These are phyloP conservation scores for Phrynosoma blainvillii DNA, from an alignment of 2,113 vertebrate genomes.

Conservation along the genomic window DNA sequence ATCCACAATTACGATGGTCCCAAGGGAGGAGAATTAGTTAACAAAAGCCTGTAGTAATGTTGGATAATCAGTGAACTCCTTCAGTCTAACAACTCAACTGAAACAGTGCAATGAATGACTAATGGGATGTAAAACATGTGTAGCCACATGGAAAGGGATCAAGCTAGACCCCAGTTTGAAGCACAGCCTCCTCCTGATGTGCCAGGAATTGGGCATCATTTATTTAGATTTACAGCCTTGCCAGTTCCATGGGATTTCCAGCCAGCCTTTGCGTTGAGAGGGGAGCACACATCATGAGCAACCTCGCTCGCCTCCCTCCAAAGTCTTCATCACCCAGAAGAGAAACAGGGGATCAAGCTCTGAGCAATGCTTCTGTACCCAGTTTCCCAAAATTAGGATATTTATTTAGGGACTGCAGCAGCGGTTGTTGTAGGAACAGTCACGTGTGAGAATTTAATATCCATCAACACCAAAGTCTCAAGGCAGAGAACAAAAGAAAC, in stretches of 20 bases:
- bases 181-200: constrained; percentile 10
- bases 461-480: not conserved
- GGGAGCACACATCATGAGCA: not conserved
- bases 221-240: not conserved
- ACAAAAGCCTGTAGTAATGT: constrained; percentile 21
- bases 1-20: constrained; percentile 37
- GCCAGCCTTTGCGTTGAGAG: not conserved
- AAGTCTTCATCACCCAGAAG: no score
- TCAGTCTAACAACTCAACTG: constrained; percentile 48
- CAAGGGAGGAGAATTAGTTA: constrained; percentile 45
- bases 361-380: not conserved
- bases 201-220: constrained; percentile 20
- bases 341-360: not conserved
- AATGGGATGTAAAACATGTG: constrained; percentile 62
- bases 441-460: not conserved
- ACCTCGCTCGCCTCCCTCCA: not conserved
- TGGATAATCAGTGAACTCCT: constrained; percentile 43
- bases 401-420: not conserved
- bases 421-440: not conserved
- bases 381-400: no score
- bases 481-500: not conserved
- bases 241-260: not conserved
- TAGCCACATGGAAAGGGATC: constrained; percentile 55
- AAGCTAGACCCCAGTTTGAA: constrained; percentile 45
- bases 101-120: constrained; percentile 47